Evolutionary conservation across 2,113 vertebrate genomes (phyloP).

Genomic region (Sclerurus mexicanus): DNA sequence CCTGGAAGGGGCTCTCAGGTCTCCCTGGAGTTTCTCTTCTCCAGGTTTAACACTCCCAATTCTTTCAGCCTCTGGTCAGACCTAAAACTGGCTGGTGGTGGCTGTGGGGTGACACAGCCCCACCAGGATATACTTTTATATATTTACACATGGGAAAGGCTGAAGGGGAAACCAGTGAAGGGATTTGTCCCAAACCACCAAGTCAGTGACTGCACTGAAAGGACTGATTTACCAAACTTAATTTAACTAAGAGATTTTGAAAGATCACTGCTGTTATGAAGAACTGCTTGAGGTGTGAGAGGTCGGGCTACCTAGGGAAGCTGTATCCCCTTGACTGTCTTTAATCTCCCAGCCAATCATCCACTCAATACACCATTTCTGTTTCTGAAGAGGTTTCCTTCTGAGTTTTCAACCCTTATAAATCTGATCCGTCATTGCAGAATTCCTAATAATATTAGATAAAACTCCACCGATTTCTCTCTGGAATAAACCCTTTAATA

Average conservation of each 20-base stretch:
- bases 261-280: not conserved
- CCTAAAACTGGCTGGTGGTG: not conserved
- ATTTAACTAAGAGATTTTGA: not conserved
- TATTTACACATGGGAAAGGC: not conserved
- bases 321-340: not conserved
- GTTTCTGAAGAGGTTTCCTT: conserved; percentile 11
- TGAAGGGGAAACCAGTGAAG: not conserved
- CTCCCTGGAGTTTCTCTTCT: not conserved
- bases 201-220: not conserved
- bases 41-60: not conserved
- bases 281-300: not conserved
- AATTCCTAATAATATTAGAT: conserved; percentile 61
- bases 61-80: not conserved
- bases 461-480: conserved; percentile 39
- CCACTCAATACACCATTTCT: not conserved
- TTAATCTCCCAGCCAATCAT: not conserved
- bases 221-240: not conserved
- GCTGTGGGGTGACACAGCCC: not conserved
- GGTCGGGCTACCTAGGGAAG: not conserved
- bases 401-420: conserved; percentile 44
- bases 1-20: not conserved
- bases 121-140: not conserved
- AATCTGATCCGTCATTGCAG: conserved; percentile 37
- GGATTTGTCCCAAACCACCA: not conserved
- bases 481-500: conserved; percentile 62